phyloP scores from a whole-genome alignment of 2,888 invertebrate genomes.

The Cheilosia pagana region DNA sequence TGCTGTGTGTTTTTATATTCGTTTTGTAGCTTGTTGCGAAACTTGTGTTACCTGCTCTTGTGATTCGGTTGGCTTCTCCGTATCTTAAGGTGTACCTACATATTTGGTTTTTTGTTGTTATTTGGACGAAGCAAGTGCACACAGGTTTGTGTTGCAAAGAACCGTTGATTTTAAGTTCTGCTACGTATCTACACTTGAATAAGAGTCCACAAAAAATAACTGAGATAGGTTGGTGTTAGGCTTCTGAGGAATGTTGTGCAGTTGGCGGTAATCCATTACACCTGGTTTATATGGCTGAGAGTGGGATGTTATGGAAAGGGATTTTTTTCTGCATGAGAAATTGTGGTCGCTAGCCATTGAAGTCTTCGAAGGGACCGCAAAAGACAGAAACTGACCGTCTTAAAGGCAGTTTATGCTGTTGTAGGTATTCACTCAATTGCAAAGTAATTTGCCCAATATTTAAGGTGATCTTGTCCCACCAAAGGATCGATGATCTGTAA shows the following conservation, averaged over 20 bases:
- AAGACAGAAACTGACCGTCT: too few species aligned
- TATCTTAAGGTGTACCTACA: conserved; percentile 10
- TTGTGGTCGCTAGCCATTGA: too few species aligned
- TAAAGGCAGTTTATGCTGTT: too few species aligned
- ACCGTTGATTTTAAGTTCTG: conserved; percentile 65
- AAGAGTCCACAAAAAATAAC: conserved; percentile 30
- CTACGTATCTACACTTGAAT: conserved; percentile 31
- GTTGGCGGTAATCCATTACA: conserved; percentile 33
- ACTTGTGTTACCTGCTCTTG: conserved; percentile 73
- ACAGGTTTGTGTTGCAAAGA: conserved; percentile 61
- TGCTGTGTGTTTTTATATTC: conserved; percentile 14
- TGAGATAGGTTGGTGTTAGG: conserved; percentile 29
- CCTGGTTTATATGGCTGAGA: conserved; percentile 1
- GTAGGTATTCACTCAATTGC: too few species aligned
- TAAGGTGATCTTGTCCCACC: too few species aligned
- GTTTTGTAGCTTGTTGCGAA: conserved; percentile 62
- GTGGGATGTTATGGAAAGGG: too few species aligned
- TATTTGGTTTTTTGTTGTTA: conserved; percentile 29
- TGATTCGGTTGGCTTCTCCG: conserved; percentile 59
- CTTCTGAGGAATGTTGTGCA: conserved; percentile 22
- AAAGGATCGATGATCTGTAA: too few species aligned
- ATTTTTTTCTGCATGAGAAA: too few species aligned
- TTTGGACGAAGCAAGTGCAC: conserved; percentile 60
- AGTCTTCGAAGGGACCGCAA: too few species aligned
- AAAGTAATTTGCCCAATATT: too few species aligned